Evolutionary conservation across 1,140 invertebrate species (phyloP), one percentile per base, ranked within the genome.

Genomic region (Charaxes varanes): DNA sequence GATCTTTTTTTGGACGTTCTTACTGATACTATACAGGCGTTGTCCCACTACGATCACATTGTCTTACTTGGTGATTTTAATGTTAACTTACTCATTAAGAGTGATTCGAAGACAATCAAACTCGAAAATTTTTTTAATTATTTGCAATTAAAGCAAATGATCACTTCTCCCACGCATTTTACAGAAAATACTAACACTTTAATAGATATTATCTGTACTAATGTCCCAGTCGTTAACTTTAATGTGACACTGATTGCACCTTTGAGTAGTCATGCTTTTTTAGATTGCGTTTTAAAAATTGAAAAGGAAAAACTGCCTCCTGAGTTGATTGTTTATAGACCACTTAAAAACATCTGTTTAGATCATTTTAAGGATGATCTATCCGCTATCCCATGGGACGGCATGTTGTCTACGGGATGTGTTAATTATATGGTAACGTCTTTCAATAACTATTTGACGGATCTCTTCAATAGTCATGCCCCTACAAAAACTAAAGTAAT

Each of bases 1-100:
- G 11, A 33, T 7, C 3, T 7, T 1, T 33, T 33, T 14, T 14
- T 33, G 4, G 31, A 33, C 13, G 15, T 17, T 18, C 11, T 33
- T 8, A 33, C 11, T 6, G 17, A 33, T 19, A 14, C n/a, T 4
- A 33, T 33, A 10, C 11, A 11, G 11, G 10, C 27, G 10, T 28
- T 28, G n/a, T 14, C 27, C 5, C 6, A 6, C 21, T 16, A 33
- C 21, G 31, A 33, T 21, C 21, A 5, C 11, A 21, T 19, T 17
- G 11, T 33, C 3, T 33, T 33, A 21, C 12, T 33, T n/a, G 31
- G 31, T 33, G 31, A 19, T 33, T 33, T 33, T 14, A 33, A 33
- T 8, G 21, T 33, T 6, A 33, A 19, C 21, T 17, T 33, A 4
- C 7, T 23, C 10, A 8, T 3, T 8, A 8, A 4, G 2, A 3